Evolutionary conservation across 2,113 vertebrate genomes (phyloP).

Genomic region (Melanocharis versteri): DNA sequence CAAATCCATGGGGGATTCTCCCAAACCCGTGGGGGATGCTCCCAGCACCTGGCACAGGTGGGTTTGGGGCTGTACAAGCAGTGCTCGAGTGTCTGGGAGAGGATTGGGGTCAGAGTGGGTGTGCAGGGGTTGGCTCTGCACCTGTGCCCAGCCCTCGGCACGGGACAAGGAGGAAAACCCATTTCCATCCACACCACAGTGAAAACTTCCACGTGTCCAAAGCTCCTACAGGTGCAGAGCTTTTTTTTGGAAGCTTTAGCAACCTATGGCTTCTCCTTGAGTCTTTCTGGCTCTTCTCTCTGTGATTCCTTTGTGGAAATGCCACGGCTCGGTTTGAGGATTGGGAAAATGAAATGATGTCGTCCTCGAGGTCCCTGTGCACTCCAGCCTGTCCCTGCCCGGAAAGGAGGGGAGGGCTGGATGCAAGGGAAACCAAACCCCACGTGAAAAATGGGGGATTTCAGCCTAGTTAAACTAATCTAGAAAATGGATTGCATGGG

Average conservation of each 20-base stretch:
- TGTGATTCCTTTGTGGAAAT: not conserved
- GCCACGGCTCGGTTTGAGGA: not conserved
- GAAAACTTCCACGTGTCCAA: not conserved
- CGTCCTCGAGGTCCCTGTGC: not conserved
- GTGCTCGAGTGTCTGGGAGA: accelerated
- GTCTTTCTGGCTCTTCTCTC: not conserved
- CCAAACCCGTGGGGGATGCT: not conserved
- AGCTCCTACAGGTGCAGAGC: not conserved
- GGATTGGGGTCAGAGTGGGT: not conserved
- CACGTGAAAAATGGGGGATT: not conserved
- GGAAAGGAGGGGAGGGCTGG: not conserved
- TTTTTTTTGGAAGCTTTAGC: not conserved
- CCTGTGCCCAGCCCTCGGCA: not conserved
- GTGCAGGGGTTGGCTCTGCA: not conserved
- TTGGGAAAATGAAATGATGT: not conserved
- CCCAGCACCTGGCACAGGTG: not conserved
- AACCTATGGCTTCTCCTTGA: not conserved
- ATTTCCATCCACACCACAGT: not conserved
- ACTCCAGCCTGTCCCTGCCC: not conserved
- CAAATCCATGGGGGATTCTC: not conserved
- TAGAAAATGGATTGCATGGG: not conserved
- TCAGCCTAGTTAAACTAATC: constrained; percentile 16
- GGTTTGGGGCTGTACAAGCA: not conserved
- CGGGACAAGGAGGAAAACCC: accelerated
- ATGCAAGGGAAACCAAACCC: not conserved